Evolutionary conservation across 2,113 vertebrate species (phyloP).

Genomic region (Oryzias melastigma): DNA sequence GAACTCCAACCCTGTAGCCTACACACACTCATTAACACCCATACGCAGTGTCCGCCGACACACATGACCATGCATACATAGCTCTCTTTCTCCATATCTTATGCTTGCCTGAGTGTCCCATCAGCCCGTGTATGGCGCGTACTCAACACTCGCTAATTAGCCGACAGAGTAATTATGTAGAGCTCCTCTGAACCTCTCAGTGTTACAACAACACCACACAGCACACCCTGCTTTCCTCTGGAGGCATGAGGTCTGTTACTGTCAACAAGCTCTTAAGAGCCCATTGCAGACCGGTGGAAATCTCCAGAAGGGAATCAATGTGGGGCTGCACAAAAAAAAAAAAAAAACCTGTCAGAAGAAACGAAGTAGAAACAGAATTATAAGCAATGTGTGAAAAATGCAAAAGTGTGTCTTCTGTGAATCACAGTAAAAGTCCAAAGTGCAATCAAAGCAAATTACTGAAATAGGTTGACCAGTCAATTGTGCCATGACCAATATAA

Average conservation of each 20-base stretch:
- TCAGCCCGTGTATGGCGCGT: slow-evolving; percentile 54
- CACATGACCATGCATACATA: slow-evolving; percentile 19
- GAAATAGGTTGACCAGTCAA: too few species aligned
- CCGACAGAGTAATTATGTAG: slow-evolving; percentile 73
- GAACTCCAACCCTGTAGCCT: slow-evolving; percentile 57
- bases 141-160: slow-evolving; percentile 70
- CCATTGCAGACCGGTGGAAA: slow-evolving; percentile 46
- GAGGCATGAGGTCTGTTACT: slow-evolving; percentile 55
- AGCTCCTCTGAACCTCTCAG: slow-evolving; percentile 61
- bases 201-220: slow-evolving; percentile 48
- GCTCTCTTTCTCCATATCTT: slow-evolving; percentile 41
- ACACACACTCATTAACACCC: slow-evolving; percentile 59
- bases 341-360: slow-evolving; percentile 54
- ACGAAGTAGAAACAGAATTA: slow-evolving; percentile 41
- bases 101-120: slow-evolving; percentile 52
- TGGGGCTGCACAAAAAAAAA: slow-evolving; percentile 44
- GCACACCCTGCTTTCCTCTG: slow-evolving; percentile 34
- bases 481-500: too few species aligned
- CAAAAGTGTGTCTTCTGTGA: not conserved
- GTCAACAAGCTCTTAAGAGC: slow-evolving; percentile 66
- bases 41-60: slow-evolving; percentile 13
- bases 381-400: slow-evolving; percentile 33
- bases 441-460: too few species aligned
- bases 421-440: too few species aligned
- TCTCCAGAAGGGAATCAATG: slow-evolving; percentile 43